These are phyloP conservation scores for Drosophila kikkawai DNA, from an alignment of 1,140 invertebrate species.

Conservation along the genomic window DNA sequence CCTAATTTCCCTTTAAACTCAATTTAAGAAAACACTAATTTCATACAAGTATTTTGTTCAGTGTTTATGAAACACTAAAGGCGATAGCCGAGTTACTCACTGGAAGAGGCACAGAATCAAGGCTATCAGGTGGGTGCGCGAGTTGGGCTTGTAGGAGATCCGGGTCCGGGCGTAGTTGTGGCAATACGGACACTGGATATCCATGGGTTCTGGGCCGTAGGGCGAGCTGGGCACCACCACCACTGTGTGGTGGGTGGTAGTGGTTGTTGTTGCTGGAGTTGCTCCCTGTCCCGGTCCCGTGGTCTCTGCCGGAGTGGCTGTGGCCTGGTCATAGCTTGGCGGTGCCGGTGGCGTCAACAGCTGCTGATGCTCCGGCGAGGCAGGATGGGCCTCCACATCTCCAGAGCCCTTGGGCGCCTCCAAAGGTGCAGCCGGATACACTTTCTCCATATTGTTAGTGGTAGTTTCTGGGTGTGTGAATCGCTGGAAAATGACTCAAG, in stretches of 20 bases:
- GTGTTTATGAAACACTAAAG: background rate
- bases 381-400: background rate
- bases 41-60: background rate
- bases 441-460: conserved; percentile 45
- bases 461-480: conserved; percentile 34
- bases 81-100: conserved; percentile 81
- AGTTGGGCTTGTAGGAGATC: conserved; percentile 86
- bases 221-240: conserved; percentile 59
- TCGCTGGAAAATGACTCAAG: conserved; percentile 33
- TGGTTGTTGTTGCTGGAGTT: background rate
- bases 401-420: conserved; percentile 42
- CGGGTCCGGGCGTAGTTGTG: conserved; percentile 85
- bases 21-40: no score
- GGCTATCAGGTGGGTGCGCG: conserved; percentile 88
- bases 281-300: conserved; percentile 16
- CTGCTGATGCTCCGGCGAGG: conserved; percentile 47
- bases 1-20: background rate
- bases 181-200: conserved; percentile 87
- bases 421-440: conserved; percentile 63
- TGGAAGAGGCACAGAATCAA: conserved; percentile 86
- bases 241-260: conserved; percentile 55
- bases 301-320: conserved; percentile 50
- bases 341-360: conserved; percentile 49
- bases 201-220: conserved; percentile 85
- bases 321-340: conserved; percentile 74